These are phyloP conservation scores for Vireo griseus DNA, from an alignment of 2,797 vertebrate genomes.

Conservation along the genomic window DNA sequence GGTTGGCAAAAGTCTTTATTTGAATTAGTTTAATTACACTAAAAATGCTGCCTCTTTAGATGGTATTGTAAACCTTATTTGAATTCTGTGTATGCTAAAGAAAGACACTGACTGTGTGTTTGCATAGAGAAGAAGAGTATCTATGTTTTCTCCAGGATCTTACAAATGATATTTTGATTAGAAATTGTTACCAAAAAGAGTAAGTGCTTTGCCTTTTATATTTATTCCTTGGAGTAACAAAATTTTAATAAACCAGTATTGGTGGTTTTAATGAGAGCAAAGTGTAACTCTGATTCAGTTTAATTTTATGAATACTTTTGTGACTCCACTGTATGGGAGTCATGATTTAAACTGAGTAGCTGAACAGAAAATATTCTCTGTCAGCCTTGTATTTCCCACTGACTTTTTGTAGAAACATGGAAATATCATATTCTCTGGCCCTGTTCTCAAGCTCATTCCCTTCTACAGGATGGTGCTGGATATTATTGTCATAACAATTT, in stretches of 20 bases:
- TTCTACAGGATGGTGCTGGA: not conserved
- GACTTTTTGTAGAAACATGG: not conserved
- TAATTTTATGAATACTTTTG: not conserved
- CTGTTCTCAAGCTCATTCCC: not conserved
- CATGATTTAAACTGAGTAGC: not conserved
- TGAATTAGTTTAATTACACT: not conserved
- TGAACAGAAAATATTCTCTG: not conserved
- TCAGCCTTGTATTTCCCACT: not conserved
- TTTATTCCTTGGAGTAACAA: constrained; percentile 8
- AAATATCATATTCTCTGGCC: not conserved
- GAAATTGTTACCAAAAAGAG: constrained; percentile 12
- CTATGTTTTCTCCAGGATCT: constrained; percentile 63
- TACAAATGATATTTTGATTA: constrained; percentile 59
- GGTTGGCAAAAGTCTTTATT: not conserved
- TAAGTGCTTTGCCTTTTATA: constrained; percentile 16
- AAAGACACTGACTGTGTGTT: constrained; percentile 16
- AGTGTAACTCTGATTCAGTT: not conserved
- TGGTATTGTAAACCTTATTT: not conserved
- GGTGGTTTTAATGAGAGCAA: not conserved
- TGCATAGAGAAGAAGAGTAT: constrained; percentile 46
- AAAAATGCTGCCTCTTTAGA: not conserved
- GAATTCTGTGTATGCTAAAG: not conserved
- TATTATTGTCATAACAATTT: not conserved
- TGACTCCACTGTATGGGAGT: not conserved
- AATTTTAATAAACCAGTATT: not conserved